Evolutionary conservation across 2,797 vertebrate species (phyloP).

Genomic region (Enteromius trimaculatus): DNA sequence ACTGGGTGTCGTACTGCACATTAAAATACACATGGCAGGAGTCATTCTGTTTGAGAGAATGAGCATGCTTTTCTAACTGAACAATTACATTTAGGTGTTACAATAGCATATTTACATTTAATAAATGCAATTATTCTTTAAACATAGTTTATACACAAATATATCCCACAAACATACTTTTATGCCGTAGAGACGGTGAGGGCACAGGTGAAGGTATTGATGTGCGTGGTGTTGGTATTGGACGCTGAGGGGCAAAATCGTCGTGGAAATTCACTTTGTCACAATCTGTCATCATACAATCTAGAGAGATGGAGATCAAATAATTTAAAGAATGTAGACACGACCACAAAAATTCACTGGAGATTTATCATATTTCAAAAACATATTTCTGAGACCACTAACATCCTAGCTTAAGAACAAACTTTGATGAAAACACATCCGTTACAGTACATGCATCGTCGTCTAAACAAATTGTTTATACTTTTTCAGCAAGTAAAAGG

Average conservation of each 20-base stretch:
- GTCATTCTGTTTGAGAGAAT: neutral
- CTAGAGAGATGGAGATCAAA: constrained; percentile 68
- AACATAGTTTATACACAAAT: neutral
- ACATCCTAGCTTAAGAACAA: neutral
- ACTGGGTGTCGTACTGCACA: constrained; percentile 9
- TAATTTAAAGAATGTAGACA: constrained; percentile 29
- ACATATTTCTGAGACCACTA: neutral
- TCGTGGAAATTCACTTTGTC: constrained; percentile 77
- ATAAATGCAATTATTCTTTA: neutral
- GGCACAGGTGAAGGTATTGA: constrained; percentile 83
- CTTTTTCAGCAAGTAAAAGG: neutral
- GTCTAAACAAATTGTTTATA: neutral
- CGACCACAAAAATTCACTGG: constrained; percentile 12
- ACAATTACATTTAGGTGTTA: neutral
- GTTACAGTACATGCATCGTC: neutral
- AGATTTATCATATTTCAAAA: neutral
- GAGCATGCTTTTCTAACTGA: neutral
- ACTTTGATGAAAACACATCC: neutral
- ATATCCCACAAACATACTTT: constrained; percentile 80
- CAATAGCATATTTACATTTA: neutral
- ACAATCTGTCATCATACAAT: constrained; percentile 86
- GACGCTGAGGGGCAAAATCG: constrained; percentile 81
- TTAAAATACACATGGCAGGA: neutral
- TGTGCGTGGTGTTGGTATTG: constrained; percentile 81
- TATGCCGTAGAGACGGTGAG: constrained; percentile 87